These are phyloP conservation scores for Sarcophaga peregrina DNA, from an alignment of 1,140 invertebrate genomes.

Conservation along the genomic window DNA sequence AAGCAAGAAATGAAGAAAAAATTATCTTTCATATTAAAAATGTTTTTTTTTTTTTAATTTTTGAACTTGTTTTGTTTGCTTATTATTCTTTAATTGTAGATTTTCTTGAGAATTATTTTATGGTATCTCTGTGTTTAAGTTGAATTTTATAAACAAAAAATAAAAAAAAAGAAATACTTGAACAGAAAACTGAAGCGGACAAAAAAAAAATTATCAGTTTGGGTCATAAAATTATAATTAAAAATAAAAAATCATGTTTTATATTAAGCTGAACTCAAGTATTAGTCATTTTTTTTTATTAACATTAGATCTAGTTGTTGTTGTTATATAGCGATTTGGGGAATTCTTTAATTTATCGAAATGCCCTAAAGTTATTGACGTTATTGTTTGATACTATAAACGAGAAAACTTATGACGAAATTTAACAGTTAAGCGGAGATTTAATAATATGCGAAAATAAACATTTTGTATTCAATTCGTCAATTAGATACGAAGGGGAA, in stretches of 20 bases:
- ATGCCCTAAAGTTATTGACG: too few species aligned
- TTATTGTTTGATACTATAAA: too few species aligned
- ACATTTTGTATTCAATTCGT: too few species aligned
- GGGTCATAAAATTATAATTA: too few species aligned
- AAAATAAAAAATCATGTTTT: neutral
- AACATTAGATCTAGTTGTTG: neutral
- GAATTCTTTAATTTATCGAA: neutral
- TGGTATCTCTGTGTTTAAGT: neutral
- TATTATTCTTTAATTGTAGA: neutral
- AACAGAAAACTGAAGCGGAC: too few species aligned
- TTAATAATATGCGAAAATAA: too few species aligned
- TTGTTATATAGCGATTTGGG: neutral
- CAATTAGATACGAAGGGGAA: too few species aligned
- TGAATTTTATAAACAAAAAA: neutral
- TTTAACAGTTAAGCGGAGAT: too few species aligned
- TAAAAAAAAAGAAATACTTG: too few species aligned
- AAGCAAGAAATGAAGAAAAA: too few species aligned
- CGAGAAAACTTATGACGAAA: too few species aligned
- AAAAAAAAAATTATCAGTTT: too few species aligned
- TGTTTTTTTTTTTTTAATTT: neutral
- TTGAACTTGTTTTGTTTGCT: neutral
- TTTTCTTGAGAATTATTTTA: neutral
- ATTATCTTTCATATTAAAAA: neutral
- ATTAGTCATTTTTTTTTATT: neutral
- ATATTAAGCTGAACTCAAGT: conserved; percentile 8